Base-by-base conservation (phyloP, 1,140 invertebrate species). In the Drosophila yakuba region DNA sequence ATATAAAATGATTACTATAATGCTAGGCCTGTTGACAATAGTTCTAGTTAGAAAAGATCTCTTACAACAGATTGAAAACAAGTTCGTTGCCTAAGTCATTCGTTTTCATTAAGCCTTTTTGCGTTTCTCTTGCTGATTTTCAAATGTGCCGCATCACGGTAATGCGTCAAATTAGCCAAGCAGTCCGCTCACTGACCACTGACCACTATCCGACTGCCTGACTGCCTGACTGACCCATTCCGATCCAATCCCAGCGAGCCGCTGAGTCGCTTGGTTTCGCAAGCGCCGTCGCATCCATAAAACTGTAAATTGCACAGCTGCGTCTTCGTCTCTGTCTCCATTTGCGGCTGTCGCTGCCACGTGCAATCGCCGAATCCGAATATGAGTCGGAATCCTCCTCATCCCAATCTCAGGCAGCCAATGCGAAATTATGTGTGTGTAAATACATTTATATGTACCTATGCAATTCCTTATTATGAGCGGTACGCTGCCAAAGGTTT, bases 401-500 rank as follows among this genome's bases (percentile, higher is more conserved):
- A 28, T 47, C 61, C 64, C 72, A 68, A 79, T 68, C 75, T 41
- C 71, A 67, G 77, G 41, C 50, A 74, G 45, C 61, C 67, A 59
- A 81, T 68, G 73, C 64, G 64, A 83, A 75, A 60, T 77, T 45
- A 64, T 61, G 32, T 59, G 43, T 71, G 64, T 71, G 64, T 69
- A 54, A 45, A 57, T 63, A 54, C 62, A 77, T 76, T 32, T 63
- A 35, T 56, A 43, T 72, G 62, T 63, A 39, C 50, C 32, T 76
- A 61, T 82, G 74, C 76, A 83, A 83, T 86, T 86, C 83, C 83
- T 88, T 88, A 86, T 86, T 88, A 88, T 86, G 84, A 83, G 74
- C 74, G 51, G 45, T 43, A 32, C 55, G 50, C 55, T 77, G 74
- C 36, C 43, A 77, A 77, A 77, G 83, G 72, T 80, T 86, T 88